A percentile compares a stretch with the other conserved stretches of the same genome.
phyloP scores from a whole-genome alignment of 30 jellyfish, hydroid and myxozoan species.

The Aurelia sp. region DNA sequence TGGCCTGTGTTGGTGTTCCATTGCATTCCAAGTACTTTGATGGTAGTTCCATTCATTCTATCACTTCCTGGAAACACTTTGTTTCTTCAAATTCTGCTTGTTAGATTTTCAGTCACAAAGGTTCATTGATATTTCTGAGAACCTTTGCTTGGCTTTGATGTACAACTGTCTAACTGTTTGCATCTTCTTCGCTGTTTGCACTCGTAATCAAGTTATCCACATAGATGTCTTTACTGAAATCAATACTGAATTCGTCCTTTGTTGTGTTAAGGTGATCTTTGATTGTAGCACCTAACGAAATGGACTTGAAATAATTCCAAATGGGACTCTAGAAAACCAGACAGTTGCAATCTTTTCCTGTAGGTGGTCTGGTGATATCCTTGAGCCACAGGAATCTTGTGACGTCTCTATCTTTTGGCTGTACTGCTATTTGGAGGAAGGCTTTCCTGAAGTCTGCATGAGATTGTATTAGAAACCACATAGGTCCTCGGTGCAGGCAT shows the following conservation, averaged over 20 bases:
- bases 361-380: constrained; percentile 9
- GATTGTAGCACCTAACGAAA: constrained; percentile 41
- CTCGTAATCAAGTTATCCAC: constrained; percentile 51
- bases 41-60: not conserved
- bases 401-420: constrained; percentile 40
- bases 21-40: constrained; percentile 42
- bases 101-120: constrained; percentile 44
- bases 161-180: constrained; percentile 35
- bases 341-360: constrained; percentile 18
- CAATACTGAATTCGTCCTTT: not conserved
- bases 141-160: constrained; percentile 1
- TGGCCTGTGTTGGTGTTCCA: constrained; percentile 46
- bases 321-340: constrained; percentile 48
- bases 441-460: constrained; percentile 42
- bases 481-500: constrained; percentile 52
- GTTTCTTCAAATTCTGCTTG: not conserved
- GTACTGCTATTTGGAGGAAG: constrained; percentile 49
- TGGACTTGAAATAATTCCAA: constrained; percentile 40
- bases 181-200: constrained; percentile 5
- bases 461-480: constrained; percentile 24
- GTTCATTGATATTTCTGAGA: constrained; percentile 39
- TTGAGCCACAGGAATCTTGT: constrained; percentile 51
- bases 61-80: constrained; percentile 20
- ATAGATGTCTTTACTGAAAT: constrained; percentile 9
- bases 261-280: constrained; percentile 25